Evolutionary conservation across 2,797 vertebrate species (phyloP).

Genomic region (Esox lucius): DNA sequence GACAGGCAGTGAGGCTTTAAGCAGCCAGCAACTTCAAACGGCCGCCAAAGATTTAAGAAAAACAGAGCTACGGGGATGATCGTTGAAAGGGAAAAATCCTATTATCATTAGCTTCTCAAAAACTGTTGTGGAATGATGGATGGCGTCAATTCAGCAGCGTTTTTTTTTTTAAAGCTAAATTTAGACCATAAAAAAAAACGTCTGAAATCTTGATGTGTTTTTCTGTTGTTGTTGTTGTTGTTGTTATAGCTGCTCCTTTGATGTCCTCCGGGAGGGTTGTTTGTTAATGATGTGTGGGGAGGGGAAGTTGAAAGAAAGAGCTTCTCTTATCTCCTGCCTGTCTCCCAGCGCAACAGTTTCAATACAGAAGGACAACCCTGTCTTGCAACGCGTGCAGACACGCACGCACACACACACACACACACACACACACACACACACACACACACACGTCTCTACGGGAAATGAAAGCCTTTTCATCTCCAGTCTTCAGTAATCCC

Average conservation of each 20-base stretch:
- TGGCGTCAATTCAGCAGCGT: background rate
- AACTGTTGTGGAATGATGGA: background rate
- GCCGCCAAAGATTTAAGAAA: background rate
- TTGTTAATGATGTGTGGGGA: background rate
- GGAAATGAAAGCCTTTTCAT: conserved; percentile 11
- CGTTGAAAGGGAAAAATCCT: conserved; percentile 1
- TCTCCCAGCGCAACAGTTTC: background rate
- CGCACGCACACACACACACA: background rate
- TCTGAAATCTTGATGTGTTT: background rate
- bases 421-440: background rate
- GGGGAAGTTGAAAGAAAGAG: background rate
- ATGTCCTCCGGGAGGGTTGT: background rate
- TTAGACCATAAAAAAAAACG: background rate
- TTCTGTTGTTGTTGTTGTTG: no score
- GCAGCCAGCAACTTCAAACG: background rate
- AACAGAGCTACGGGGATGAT: background rate
- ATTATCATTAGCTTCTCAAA: conserved; percentile 1
- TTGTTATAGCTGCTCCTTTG: background rate
- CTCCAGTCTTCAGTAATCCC: conserved; percentile 7
- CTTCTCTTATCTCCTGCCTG: background rate
- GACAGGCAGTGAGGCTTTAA: background rate
- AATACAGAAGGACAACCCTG: background rate
- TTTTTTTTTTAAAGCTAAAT: conserved; percentile 4
- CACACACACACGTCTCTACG: background rate
- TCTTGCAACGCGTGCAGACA: conserved; percentile 3